Percentiles rank a stretch among this genome's conserved stretches.
These are phyloP conservation scores for Oenanthe melanoleuca DNA, from an alignment of 2,113 vertebrate genomes.

Conservation along the genomic window DNA sequence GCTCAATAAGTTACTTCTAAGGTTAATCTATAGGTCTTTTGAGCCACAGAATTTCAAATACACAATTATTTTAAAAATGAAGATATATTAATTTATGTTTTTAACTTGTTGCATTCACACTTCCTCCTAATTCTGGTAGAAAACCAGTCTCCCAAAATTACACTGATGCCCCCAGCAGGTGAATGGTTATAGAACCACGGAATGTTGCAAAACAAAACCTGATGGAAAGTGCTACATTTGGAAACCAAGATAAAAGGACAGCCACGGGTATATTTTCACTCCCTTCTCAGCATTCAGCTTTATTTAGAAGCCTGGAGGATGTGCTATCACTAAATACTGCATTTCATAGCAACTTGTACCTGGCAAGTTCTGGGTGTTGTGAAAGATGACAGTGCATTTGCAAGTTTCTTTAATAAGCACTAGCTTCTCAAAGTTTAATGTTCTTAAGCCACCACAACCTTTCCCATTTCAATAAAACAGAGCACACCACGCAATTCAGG, in stretches of 20 bases:
- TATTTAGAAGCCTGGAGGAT: background rate
- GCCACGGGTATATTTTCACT: background rate
- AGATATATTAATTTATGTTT: background rate
- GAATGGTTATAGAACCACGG: background rate
- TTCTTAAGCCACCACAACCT: background rate
- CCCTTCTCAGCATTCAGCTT: background rate
- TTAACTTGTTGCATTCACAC: background rate
- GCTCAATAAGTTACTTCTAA: rapidly evolving
- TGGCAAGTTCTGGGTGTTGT: background rate
- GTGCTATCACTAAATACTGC: background rate
- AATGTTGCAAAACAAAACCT: background rate
- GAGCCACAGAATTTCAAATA: background rate
- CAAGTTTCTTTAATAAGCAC: background rate
- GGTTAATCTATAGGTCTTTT: background rate
- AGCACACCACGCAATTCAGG: rapidly evolving
- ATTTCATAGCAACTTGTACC: background rate
- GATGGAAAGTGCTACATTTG: background rate
- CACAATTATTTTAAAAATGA: background rate
- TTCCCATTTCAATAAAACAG: background rate
- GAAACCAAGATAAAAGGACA: background rate
- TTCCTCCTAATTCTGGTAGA: background rate
- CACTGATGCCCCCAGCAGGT: constrained; percentile 14
- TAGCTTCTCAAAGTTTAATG: background rate
- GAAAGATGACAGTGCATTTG: background rate
- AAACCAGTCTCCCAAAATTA: background rate